Evolutionary conservation across 2,113 vertebrate genomes (phyloP), one percentile per base, ranked within the genome.

Genomic region (Acanthisitta chloris): DNA sequence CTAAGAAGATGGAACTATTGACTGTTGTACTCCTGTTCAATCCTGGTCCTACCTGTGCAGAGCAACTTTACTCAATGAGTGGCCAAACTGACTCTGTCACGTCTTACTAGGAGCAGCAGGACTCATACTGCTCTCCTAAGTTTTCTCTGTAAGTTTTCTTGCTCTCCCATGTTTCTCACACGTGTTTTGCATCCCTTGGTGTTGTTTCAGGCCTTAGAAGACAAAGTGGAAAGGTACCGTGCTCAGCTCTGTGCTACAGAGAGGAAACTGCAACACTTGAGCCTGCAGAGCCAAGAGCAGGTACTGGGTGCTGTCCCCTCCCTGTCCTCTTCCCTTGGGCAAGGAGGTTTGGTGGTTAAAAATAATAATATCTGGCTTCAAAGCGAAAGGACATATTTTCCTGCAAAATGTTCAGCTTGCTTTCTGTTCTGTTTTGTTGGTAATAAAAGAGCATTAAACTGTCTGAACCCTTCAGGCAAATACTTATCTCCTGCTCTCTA

Each of bases 191-290:
- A 48, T 31, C 86, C 5, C 4, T 87, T 93, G 77, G 5, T 78
- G 1, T 94, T 17, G 45, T 97, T 98, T 25, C 98, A 99, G 99
- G 97, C 93, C 92, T 92, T 99, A 80, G 98, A 99, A 96, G 98
- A 98, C 10, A 98, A 99, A 94, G 86, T 98, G 84, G 98, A 99
- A 92, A 96, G 89, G 88, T 98, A 98, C 23, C 97, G 98, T 54
- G 97, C 46, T 71, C 98, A 98, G 92, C 52, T 98, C 8, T 97
- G 97, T 9, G 70, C 94, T 34, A 90, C 95, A 0, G 99, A 99
- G 96, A 99, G 98, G 94, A n/a, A n/a, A n/a, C n/a, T n/a, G n/a
- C n/a, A n/a, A n/a, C n/a, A n/a, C n/a, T n/a, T n/a, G n/a, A n/a
- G n/a, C n/a, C n/a, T n/a, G n/a, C n/a, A n/a, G n/a, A n/a, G n/a